Percentiles rank a stretch among this genome's conserved stretches.
Evolutionary conservation across 2,888 invertebrate genomes (phyloP).

Genomic region (Conops quadrifasciatus): DNA sequence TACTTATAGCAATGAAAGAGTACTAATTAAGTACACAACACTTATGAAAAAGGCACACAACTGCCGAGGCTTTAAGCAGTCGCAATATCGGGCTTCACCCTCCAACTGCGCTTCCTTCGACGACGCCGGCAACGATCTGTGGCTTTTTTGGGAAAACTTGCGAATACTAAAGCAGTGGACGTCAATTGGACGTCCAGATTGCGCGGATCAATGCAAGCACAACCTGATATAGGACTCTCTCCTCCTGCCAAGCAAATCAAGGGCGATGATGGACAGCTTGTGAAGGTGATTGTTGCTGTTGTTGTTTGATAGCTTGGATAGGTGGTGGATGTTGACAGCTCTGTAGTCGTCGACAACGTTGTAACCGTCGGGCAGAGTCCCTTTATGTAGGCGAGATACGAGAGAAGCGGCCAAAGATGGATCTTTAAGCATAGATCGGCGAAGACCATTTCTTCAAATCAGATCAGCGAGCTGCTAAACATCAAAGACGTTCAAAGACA

Average conservation of each 20-base stretch:
- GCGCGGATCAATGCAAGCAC: slow-evolving; percentile 64
- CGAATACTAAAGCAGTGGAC: slow-evolving; percentile 45
- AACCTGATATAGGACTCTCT: slow-evolving; percentile 55
- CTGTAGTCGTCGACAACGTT: slow-evolving; percentile 51
- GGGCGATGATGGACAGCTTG: slow-evolving; percentile 47
- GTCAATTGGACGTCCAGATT: slow-evolving; percentile 41
- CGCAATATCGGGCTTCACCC: too few species aligned
- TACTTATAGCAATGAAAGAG: too few species aligned
- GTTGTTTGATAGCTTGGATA: slow-evolving; percentile 45
- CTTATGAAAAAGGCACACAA: too few species aligned
- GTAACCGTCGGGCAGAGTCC: slow-evolving; percentile 59
- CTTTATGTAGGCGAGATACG: slow-evolving; percentile 62
- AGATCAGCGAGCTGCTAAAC: background rate
- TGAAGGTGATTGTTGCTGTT: slow-evolving; percentile 39
- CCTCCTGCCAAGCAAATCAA: slow-evolving; percentile 58
- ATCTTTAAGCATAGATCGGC: slow-evolving; percentile 61
- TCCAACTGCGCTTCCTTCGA: slow-evolving; percentile 36
- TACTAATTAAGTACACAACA: too few species aligned
- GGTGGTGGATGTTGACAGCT: slow-evolving; percentile 45
- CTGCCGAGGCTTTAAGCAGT: too few species aligned
- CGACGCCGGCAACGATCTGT: slow-evolving; percentile 45
- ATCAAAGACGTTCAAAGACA: background rate
- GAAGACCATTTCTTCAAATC: slow-evolving; percentile 40
- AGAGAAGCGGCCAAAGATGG: slow-evolving; percentile 62
- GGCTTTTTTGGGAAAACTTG: slow-evolving; percentile 43